These are phyloP conservation scores for Drosophila macrothrix DNA, from an alignment of 2,888 invertebrate genomes.

Conservation along the genomic window DNA sequence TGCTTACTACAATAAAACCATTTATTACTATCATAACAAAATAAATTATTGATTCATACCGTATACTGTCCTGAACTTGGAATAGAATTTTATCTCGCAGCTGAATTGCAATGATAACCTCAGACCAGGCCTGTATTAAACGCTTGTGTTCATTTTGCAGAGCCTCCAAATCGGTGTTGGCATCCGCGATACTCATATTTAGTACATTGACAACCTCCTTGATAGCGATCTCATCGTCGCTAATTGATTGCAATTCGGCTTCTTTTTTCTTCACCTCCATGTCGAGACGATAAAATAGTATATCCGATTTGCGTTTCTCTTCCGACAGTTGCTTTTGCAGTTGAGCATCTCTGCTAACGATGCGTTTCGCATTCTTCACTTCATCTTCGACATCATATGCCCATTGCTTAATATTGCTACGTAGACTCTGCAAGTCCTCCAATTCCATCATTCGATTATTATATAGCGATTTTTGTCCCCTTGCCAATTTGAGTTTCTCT, in stretches of 20 bases:
- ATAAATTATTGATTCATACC: slow-evolving; percentile 79
- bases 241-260: slow-evolving; percentile 88
- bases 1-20: slow-evolving; percentile 85
- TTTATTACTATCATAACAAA: not conserved
- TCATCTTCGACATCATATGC: slow-evolving; percentile 83
- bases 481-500: slow-evolving; percentile 69
- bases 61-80: slow-evolving; percentile 87
- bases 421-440: slow-evolving; percentile 80
- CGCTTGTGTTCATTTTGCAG: slow-evolving; percentile 89
- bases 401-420: slow-evolving; percentile 83
- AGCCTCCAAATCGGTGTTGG: slow-evolving; percentile 90
- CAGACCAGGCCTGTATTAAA: slow-evolving; percentile 90
- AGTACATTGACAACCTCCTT: slow-evolving; percentile 87
- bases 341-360: slow-evolving; percentile 83
- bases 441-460: slow-evolving; percentile 81
- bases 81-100: slow-evolving; percentile 89
- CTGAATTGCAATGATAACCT: slow-evolving; percentile 89
- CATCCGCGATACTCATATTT: slow-evolving; percentile 88
- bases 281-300: slow-evolving; percentile 89
- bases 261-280: slow-evolving; percentile 90
- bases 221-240: slow-evolving; percentile 89
- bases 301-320: slow-evolving; percentile 86
- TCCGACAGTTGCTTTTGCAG: slow-evolving; percentile 84
- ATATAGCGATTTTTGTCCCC: slow-evolving; percentile 76
- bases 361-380: slow-evolving; percentile 83